A percentile compares a stretch with the other conserved stretches of the same genome.
Conservation (phyloP, 2,797 vertebrate species). For the Passerculus sandwichensis region DNA sequence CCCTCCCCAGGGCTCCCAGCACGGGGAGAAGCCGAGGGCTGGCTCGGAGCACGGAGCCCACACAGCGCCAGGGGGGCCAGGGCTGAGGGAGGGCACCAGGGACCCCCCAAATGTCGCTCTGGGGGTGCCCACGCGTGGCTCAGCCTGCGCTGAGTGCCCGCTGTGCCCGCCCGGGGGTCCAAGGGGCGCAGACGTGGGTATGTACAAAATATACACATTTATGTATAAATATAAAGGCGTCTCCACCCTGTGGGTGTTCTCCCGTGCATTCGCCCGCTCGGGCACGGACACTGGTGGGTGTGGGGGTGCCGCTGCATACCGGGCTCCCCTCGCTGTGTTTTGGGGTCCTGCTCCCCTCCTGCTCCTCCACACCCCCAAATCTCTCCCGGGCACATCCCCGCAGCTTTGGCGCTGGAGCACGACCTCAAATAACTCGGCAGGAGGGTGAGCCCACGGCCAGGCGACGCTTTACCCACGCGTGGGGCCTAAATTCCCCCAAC, state of each 20-base stretch:
- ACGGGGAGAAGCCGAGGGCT: background rate
- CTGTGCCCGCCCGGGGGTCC: rapidly evolving
- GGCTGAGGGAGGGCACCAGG: too few relatives aligned
- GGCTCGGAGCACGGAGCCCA: background rate
- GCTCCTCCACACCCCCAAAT: background rate
- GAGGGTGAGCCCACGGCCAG: background rate
- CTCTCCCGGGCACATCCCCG: rapidly evolving
- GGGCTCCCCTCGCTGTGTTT: rapidly evolving
- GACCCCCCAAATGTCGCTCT: rapidly evolving
- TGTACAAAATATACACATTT: rapidly evolving
- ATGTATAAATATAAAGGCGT: rapidly evolving
- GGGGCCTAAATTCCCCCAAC: background rate
- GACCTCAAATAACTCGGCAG: background rate
- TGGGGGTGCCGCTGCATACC: rapidly evolving
- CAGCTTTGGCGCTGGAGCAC: rapidly evolving
- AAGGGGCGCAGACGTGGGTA: rapidly evolving
- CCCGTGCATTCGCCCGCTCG: rapidly evolving
- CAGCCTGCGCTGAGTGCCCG: background rate
- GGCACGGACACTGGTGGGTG: rapidly evolving
- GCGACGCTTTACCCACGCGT: background rate
- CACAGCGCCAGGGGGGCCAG: background rate
- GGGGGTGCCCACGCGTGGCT: background rate
- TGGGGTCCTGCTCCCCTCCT: rapidly evolving
- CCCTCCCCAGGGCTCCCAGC: background rate
- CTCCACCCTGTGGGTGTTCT: rapidly evolving